These are phyloP conservation scores for Ancistrus triradiatus DNA, from an alignment of 2,113 vertebrate species.

Conservation along the genomic window DNA sequence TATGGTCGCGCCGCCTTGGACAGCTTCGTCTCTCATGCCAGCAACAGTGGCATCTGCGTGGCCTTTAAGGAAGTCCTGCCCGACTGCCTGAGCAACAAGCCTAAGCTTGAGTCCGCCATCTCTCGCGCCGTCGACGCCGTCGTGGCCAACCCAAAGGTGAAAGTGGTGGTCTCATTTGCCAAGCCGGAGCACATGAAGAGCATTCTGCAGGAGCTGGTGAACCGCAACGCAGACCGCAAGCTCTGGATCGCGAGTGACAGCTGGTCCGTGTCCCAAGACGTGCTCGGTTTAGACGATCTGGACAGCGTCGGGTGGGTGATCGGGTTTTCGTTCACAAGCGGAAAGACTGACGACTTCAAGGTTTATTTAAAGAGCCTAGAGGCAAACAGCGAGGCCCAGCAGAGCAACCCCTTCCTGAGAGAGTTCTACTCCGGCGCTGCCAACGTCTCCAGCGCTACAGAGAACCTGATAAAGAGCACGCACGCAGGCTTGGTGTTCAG, in stretches of 20 bases:
- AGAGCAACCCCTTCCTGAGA: conserved; percentile 65
- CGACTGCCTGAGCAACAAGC: conserved; percentile 63
- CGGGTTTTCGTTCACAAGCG: conserved; percentile 80
- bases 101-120: conserved; percentile 58
- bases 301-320: conserved; percentile 74
- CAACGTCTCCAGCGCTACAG: background rate
- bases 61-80: conserved; percentile 80
- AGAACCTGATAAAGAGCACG: conserved; percentile 35
- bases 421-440: conserved; percentile 59
- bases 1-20: conserved; percentile 76
- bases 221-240: conserved; percentile 61
- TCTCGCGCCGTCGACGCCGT: conserved; percentile 64
- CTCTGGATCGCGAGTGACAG: conserved; percentile 86
- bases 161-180: conserved; percentile 81
- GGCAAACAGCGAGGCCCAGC: conserved; percentile 5
- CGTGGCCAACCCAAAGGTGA: conserved; percentile 66
- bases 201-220: conserved; percentile 68
- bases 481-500: conserved; percentile 65
- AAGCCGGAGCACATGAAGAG: conserved; percentile 69
- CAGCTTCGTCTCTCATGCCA: conserved; percentile 70
- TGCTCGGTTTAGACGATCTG: conserved; percentile 63
- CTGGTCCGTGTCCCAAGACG: conserved; percentile 73
- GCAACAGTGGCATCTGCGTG: conserved; percentile 73
- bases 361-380: conserved; percentile 70
- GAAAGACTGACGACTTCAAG: conserved; percentile 64